phyloP scores from a whole-genome alignment of 2,888 invertebrate species.

The Drosophila nr. perissopoda region DNA sequence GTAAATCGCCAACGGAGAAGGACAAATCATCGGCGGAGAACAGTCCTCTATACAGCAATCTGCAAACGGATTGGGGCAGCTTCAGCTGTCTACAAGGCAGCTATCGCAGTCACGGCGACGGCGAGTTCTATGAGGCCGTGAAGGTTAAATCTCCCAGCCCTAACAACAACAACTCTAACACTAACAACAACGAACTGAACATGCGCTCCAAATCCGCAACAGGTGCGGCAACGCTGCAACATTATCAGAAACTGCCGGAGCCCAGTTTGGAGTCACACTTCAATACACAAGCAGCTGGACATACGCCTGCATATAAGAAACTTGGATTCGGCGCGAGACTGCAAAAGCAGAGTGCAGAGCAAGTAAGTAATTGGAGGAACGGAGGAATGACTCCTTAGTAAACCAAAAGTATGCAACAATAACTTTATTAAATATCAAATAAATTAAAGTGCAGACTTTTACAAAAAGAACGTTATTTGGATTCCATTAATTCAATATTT shows the following conservation, averaged over 20 bases:
- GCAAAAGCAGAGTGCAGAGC: slow-evolving; percentile 54
- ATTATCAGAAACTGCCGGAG: slow-evolving; percentile 79
- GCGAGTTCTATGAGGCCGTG: slow-evolving; percentile 80
- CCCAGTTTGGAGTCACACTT: slow-evolving; percentile 71
- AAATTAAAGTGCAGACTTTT: too few species aligned
- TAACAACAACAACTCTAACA: slow-evolving; percentile 29
- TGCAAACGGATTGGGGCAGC: slow-evolving; percentile 65
- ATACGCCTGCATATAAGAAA: slow-evolving; percentile 67
- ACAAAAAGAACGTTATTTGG: not conserved
- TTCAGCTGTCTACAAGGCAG: slow-evolving; percentile 82
- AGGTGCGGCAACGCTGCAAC: slow-evolving; percentile 72
- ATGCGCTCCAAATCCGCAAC: slow-evolving; percentile 65
- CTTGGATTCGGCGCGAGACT: slow-evolving; percentile 69
- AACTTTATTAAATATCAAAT: not conserved
- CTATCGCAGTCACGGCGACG: slow-evolving; percentile 81
- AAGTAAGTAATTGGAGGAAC: slow-evolving; percentile 40
- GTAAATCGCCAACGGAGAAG: slow-evolving; percentile 32
- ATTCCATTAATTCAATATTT: not conserved
- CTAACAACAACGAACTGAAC: slow-evolving; percentile 51
- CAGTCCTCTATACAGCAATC: slow-evolving; percentile 55
- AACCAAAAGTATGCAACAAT: not conserved
- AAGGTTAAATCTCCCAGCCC: slow-evolving; percentile 52
- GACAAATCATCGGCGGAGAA: slow-evolving; percentile 36
- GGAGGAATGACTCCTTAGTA: not conserved
- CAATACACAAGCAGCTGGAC: slow-evolving; percentile 69